Evolutionary conservation across 2,113 vertebrate genomes (phyloP), one percentile per base, ranked within the genome.

Genomic region (Apaloderma vittatum): DNA sequence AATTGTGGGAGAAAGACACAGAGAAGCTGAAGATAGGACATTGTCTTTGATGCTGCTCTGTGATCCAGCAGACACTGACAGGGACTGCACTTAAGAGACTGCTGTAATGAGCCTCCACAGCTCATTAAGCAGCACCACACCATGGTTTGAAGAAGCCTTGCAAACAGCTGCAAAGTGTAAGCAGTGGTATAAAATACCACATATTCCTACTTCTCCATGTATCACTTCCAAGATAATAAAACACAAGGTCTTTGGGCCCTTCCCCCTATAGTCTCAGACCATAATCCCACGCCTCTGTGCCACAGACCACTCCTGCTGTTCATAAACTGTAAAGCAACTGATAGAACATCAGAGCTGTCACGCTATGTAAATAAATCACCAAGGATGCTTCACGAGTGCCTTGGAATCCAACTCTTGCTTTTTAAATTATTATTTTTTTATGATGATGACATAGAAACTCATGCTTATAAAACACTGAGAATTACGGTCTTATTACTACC

Each of bases 51-150:
- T 12, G 9, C 20, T 71, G 34, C 49, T n/a, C 40, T 76, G 27
- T 32, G 32, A 77, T 62, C 30, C 46, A 88, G 43, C 45, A 82
- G 27, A 17, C 18, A 58, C 18, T 46, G 1, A 0, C 8, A 49
- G 2, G 5, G 32, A 36, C 26, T n/a, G 83, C 36, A n/a, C 17
- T 65, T 34, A 52, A 58, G 4, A 40, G 40, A 40, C 34, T 70
- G 48, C 58, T 8, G 0, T 32, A 54, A 61, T 0, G 0, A 77
- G 23, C 19, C 29, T 46, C 34, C 62, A 6, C 1, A 3, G 22
- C 18, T 65, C 24, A 2, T 30, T 70, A 66, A 26, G 52, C 22
- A 63, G 52, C 34, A 80, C 11, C 11, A 86, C 21, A 52, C 8
- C 17, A 48, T 19, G 30, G 9, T 40, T 34, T 22, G 1, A 40